Conservation (phyloP, 2,888 invertebrate species). For the Molorchus minor region DNA sequence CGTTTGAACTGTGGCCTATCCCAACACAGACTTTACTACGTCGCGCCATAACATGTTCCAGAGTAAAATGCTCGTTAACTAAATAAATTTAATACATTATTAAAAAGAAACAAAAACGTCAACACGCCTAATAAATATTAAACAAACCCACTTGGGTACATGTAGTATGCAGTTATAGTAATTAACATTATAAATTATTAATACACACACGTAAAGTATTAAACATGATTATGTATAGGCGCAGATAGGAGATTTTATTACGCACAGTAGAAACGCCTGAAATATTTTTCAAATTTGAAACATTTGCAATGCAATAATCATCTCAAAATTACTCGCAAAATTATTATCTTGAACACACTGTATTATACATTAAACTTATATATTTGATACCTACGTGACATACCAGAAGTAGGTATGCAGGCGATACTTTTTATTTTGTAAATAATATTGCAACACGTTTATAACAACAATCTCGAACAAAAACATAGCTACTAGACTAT, state of each 20-base stretch:
- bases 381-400: constrained; percentile 11
- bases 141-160: background rate
- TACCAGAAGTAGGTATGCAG: background rate
- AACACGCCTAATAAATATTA: background rate
- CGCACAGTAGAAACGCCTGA: background rate
- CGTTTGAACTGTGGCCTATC: background rate
- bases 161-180: too few species aligned
- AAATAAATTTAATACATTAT: background rate
- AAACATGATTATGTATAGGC: too few species aligned
- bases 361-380: too few species aligned
- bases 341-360: background rate
- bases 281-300: background rate
- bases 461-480: constrained; percentile 9
- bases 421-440: background rate
- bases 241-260: too few species aligned
- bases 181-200: too few species aligned
- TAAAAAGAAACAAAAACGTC: background rate
- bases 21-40: background rate
- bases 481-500: background rate
- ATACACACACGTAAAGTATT: too few species aligned
- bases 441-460: constrained; percentile 8
- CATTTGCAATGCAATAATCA: background rate
- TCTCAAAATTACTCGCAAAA: background rate
- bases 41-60: background rate
- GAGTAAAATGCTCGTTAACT: background rate